Conservation (phyloP, 1,140 invertebrate genomes). For the Leptinotarsa texana region DNA sequence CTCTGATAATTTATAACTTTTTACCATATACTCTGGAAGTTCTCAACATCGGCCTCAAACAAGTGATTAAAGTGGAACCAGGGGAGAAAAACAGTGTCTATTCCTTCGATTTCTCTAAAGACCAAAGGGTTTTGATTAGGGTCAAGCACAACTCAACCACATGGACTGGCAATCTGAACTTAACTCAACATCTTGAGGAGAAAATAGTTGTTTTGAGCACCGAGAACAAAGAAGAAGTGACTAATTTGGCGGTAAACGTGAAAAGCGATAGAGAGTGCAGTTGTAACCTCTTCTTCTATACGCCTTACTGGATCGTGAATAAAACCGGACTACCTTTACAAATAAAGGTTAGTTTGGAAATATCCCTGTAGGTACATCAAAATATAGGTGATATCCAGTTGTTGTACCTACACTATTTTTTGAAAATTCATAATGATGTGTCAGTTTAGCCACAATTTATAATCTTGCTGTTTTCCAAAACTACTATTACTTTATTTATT, state of each 20-base stretch:
- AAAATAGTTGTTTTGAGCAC: conserved; percentile 69
- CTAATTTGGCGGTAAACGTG: conserved; percentile 69
- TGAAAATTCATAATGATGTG: too few relatives aligned
- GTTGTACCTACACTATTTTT: too few relatives aligned
- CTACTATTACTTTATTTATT: too few relatives aligned
- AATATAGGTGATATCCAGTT: too few relatives aligned
- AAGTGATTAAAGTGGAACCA: conserved; percentile 64
- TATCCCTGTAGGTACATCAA: too few relatives aligned
- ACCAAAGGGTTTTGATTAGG: conserved; percentile 65
- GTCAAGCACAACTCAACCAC: conserved; percentile 71
- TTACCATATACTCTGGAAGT: conserved; percentile 72
- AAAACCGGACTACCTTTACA: conserved; percentile 80
- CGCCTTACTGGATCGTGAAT: conserved; percentile 91
- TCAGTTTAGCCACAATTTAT: too few relatives aligned
- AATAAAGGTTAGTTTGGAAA: conserved; percentile 65
- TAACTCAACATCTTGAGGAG: conserved; percentile 71
- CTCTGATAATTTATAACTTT: conserved; percentile 75
- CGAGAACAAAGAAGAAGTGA: conserved; percentile 64
- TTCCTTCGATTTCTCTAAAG: conserved; percentile 64
- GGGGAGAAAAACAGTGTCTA: conserved; percentile 73
- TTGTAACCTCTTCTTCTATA: conserved; percentile 72
- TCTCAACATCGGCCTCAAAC: conserved; percentile 50
- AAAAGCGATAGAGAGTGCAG: conserved; percentile 65
- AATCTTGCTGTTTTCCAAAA: too few relatives aligned
- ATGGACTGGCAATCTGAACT: conserved; percentile 72